Percentiles rank a stretch among this genome's conserved stretches.
phyloP scores from a whole-genome alignment of 2,888 invertebrate genomes.

The Thelaira solivaga region DNA sequence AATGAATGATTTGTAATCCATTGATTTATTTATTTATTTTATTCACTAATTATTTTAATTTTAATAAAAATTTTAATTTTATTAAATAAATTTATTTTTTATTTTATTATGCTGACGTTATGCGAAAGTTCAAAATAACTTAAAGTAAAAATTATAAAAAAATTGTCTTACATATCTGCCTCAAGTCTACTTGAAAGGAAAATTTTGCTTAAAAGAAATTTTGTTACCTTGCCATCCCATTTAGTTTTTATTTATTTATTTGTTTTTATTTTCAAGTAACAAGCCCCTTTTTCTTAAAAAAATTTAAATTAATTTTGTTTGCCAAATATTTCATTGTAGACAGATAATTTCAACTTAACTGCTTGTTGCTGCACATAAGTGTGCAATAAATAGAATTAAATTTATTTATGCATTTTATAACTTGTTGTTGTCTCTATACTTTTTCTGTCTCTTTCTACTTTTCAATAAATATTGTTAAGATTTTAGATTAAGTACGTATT shows the following conservation, averaged over 20 bases:
- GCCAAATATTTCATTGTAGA: not conserved
- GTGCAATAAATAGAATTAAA: not conserved
- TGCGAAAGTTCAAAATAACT: too few species aligned
- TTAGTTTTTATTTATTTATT: too few species aligned
- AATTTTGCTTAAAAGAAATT: too few species aligned
- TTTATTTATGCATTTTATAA: not conserved
- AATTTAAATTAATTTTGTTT: not conserved
- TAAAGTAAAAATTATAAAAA: too few species aligned
- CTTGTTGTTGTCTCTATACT: not conserved
- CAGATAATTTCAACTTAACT: not conserved
- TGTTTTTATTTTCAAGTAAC: too few species aligned
- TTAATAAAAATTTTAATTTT: too few species aligned
- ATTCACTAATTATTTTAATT: slow-evolving; percentile 8
- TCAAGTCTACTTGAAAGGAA: too few species aligned
- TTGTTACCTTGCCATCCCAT: too few species aligned
- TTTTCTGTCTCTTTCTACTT: not conserved
- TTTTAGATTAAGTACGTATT: slow-evolving; percentile 45
- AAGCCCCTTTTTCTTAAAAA: too few species aligned
- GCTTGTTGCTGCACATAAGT: not conserved
- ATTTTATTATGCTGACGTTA: too few species aligned
- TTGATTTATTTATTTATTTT: not conserved
- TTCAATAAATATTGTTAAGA: slow-evolving; percentile 57
- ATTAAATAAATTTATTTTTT: too few species aligned
- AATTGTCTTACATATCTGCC: too few species aligned
- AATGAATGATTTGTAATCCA: slow-evolving; percentile 39